A percentile compares a stretch with the other conserved stretches of the same genome.
Conservation (phyloP, 1,140 invertebrate species). For the Laodelphax striatellus region DNA sequence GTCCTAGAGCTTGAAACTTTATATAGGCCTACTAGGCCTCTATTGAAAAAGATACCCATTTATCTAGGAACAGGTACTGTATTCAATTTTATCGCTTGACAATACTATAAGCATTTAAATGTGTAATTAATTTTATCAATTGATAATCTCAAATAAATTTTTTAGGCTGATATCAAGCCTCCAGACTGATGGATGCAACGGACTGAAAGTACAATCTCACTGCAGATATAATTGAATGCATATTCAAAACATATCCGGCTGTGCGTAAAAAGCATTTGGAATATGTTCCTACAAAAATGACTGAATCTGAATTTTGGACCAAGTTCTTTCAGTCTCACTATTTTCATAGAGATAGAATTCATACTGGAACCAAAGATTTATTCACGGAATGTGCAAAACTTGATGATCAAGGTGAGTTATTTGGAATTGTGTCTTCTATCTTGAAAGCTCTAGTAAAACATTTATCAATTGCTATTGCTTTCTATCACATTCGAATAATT, state of each 20-base stretch:
- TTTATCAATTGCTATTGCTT: too few relatives aligned
- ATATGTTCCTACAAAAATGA: constrained; percentile 90
- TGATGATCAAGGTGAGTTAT: constrained; percentile 62
- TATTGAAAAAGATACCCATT: too few relatives aligned
- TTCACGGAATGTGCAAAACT: constrained; percentile 95
- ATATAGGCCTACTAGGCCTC: too few relatives aligned
- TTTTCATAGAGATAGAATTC: constrained; percentile 93
- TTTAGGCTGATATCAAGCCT: constrained; percentile 90
- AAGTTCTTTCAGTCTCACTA: constrained; percentile 99
- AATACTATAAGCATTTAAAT: too few relatives aligned
- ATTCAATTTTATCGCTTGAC: too few relatives aligned
- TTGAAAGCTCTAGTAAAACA: too few relatives aligned
- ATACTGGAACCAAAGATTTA: constrained; percentile 72
- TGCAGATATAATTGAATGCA: constrained; percentile 91
- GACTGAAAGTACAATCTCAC: constrained; percentile 96
- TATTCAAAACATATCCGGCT: constrained; percentile 98
- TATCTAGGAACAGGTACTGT: too few relatives aligned
- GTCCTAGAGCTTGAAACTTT: too few relatives aligned
- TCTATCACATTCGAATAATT: too few relatives aligned
- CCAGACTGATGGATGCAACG: constrained; percentile 93
- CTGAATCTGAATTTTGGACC: constrained; percentile 97
- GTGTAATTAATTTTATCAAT: too few relatives aligned
- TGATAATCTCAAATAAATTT: not conserved
- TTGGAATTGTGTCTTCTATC: too few relatives aligned
- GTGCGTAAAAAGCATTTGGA: constrained; percentile 96